Base-by-base conservation (phyloP, 2,888 invertebrate genomes). In the Oasisia sp. region DNA sequence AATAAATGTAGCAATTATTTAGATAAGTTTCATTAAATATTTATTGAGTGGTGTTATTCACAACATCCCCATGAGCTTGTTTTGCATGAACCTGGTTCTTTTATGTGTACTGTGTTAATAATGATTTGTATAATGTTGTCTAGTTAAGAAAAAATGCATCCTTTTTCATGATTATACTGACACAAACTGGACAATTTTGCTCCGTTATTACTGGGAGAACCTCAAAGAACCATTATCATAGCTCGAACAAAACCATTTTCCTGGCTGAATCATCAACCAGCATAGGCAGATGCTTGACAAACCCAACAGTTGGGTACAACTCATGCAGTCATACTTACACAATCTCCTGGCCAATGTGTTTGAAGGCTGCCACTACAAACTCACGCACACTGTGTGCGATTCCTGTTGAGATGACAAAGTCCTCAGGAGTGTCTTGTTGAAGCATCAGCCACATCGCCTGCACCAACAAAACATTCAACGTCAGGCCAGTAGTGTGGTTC, bases 391-490 rank as follows among this genome's bases (percentile, higher is more conserved):
- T 99, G 96, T 99, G 99, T 27, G 98, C 97, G 96, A 98, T 98
- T 0, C 99, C 99, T 0, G 99, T 99, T 8, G 99, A 99, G 94
- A 99, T 98, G 8, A 99, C 99, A 97, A 98, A 99, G 97, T 99
- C 99, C 92, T 99, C 98, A 0, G 99, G 98, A 74, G 97, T 96
- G 0, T 98, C 97, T 95, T 98, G 98, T 96, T 99, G 99, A 32
- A 99, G 97, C 98, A 99, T 99, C 96, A 99, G 97, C 99, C 99
- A 99, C 99, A 99, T 99, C 0, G 99, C 99, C 98, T 98, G 95
- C 12, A 94, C 93, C 93, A 95, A 74, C 74, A 74, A 19, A 74
- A 74, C 74, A 50, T 50, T 50, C 50, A 50, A 50, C 14, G 0
- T 50, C 50, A 50, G 12, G 14, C 50, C 8, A 9, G 14, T 50